Evolutionary conservation across 2,888 invertebrate genomes (phyloP), one percentile per base, ranked within the genome.

Genomic region (Ormyrus nitidulus): DNA sequence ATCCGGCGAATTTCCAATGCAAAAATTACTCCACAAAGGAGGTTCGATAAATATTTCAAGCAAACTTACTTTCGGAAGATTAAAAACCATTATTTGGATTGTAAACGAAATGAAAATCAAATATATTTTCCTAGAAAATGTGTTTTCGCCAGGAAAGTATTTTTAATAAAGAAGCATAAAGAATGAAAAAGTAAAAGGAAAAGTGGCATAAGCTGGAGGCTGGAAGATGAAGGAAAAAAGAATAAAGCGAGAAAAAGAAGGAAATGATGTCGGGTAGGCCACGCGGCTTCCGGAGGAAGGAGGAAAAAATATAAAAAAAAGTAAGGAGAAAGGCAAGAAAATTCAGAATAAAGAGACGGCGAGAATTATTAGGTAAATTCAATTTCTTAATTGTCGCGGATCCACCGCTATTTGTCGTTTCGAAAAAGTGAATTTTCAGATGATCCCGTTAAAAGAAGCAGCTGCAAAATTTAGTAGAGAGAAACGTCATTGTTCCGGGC

Each of bases 361-460:
- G 19, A 66, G 34, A 48, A 13, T 13, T 34, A 34, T 34, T 4
- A 34, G 34, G 3, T 34, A 34, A 34, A 34, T 34, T 34, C 3
- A 34, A 34, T 34, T 34, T 34, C 34, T 34, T 34, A 34, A 34
- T 34, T 34, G 34, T 4, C 34, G 34, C 34, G 34, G 34, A 34
- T 34, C 34, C 34, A 34, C 34, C 34, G 34, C 34, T 3, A 4
- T 34, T 34, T 34, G 4, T 34, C 34, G 34, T 3, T 34, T 34
- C 34, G 34, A 34, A 34, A 34, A 34, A 34, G 2, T 34, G 34
- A 34, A 34, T 34, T 34, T 65, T 70, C 72, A 10, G 71, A 77
- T 77, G 69, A 81, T 73, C 64, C 59, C 70, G 70, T 77, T 81
- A 34, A 34, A 34, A 34, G 34, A 34, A 4, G 34, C 34, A 34